Evolutionary conservation across 2,888 invertebrate species (phyloP).

Genomic region (Acrobasis suavella): DNA sequence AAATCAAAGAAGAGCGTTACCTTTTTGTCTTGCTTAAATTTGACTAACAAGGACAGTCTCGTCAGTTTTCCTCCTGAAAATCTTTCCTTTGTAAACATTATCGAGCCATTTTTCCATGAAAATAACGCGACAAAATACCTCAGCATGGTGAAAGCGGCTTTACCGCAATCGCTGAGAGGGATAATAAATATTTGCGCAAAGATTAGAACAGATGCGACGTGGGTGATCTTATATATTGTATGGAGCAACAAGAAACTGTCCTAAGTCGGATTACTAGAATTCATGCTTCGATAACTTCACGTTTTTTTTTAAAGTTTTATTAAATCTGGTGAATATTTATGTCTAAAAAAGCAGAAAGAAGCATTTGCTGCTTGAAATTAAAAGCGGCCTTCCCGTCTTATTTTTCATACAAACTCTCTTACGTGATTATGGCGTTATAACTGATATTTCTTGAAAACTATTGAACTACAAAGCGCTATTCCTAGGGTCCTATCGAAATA

Average conservation of each 20-base stretch:
- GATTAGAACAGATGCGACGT: constrained; percentile 64
- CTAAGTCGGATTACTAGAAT: constrained; percentile 10
- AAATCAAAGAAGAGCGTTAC: no score
- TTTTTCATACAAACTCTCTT: no score
- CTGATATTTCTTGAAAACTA: no score
- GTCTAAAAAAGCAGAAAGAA: no score
- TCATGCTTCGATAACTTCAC: background rate
- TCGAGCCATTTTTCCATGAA: background rate
- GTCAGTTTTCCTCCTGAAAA: background rate
- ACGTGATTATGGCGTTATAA: no score
- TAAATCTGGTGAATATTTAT: no score
- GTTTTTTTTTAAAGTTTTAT: background rate
- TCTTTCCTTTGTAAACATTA: background rate
- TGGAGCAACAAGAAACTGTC: constrained; percentile 1
- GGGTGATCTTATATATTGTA: constrained; percentile 37
- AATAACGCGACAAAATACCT: constrained; percentile 1
- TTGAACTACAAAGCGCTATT: no score
- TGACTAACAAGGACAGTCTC: no score
- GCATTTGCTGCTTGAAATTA: no score
- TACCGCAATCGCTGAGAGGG: constrained; percentile 33
- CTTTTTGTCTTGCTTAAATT: no score
- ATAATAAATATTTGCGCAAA: constrained; percentile 63
- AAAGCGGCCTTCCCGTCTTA: no score
- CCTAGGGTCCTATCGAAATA: no score
- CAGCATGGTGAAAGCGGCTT: constrained; percentile 1